Evolutionary conservation across 1,140 invertebrate genomes (phyloP).

Genomic region (Pseudomyrmex gracilis): DNA sequence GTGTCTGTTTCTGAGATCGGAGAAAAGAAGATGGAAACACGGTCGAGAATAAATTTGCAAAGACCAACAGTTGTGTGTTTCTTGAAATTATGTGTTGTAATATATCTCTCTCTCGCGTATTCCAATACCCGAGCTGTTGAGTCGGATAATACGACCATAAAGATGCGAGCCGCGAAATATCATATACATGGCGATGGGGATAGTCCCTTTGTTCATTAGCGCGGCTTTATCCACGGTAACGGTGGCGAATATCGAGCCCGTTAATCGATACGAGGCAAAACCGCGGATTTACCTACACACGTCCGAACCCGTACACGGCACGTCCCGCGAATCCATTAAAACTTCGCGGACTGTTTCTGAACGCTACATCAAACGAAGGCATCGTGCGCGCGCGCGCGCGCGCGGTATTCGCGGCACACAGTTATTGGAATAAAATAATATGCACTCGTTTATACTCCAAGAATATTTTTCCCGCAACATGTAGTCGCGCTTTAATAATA

Average conservation of each 20-base stretch:
- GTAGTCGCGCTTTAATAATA: not conserved
- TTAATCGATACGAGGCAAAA: conserved; percentile 58
- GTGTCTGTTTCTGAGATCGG: conserved; percentile 2
- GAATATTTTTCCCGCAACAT: conserved; percentile 8
- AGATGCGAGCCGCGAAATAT: conserved; percentile 18
- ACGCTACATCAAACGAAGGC: conserved; percentile 57
- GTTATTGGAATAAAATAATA: conserved; percentile 50
- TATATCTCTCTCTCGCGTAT: not conserved
- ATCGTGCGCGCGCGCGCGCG: not conserved
- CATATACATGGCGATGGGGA: not conserved
- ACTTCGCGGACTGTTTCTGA: conserved; percentile 58
- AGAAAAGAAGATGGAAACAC: conserved; percentile 21
- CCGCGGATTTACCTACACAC: conserved; percentile 53
- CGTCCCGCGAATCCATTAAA: conserved; percentile 58
- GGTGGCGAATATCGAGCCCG: conserved; percentile 44
- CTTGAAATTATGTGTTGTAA: not conserved
- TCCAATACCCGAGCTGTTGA: not conserved
- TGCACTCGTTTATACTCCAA: not conserved
- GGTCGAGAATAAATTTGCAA: not conserved
- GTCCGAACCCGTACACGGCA: conserved; percentile 11
- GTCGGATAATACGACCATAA: not conserved
- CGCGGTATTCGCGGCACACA: not conserved
- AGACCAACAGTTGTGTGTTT: not conserved
- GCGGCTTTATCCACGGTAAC: conserved; percentile 48
- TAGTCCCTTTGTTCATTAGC: conserved; percentile 40